Percentiles rank a stretch among this genome's conserved stretches.
Evolutionary conservation across 1,140 invertebrate genomes (phyloP).

Genomic region (Formica selysi): DNA sequence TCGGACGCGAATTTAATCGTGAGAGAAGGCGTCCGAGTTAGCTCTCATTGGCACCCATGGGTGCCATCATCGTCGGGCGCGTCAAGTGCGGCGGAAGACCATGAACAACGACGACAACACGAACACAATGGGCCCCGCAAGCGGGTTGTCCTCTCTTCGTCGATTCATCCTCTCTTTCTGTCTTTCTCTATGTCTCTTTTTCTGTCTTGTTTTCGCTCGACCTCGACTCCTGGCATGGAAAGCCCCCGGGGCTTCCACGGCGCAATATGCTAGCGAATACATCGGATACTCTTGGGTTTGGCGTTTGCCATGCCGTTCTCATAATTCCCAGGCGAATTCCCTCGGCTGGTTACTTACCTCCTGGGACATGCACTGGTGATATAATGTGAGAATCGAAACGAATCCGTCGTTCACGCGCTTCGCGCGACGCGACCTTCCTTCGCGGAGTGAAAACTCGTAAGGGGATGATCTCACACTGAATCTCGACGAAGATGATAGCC

Average conservation of each 20-base stretch:
- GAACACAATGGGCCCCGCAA: constrained; percentile 75
- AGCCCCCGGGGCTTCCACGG: constrained; percentile 78
- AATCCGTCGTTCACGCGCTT: constrained; percentile 55
- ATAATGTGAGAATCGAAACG: constrained; percentile 84
- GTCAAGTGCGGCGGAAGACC: constrained; percentile 67
- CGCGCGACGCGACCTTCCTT: constrained; percentile 4
- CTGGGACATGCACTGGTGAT: constrained; percentile 77
- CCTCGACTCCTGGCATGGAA: constrained; percentile 80
- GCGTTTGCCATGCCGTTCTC: constrained; percentile 80
- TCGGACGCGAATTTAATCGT: constrained; percentile 35
- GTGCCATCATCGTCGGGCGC: constrained; percentile 69
- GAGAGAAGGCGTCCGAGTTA: constrained; percentile 34
- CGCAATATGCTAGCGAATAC: constrained; percentile 83
- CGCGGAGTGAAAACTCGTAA: not conserved
- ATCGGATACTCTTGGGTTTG: constrained; percentile 81
- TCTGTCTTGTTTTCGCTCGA: constrained; percentile 24
- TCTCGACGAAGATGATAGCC: not conserved
- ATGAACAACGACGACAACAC: constrained; percentile 63
- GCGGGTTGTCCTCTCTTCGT: constrained; percentile 13
- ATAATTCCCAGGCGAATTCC: constrained; percentile 80
- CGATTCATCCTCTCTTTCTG: not conserved
- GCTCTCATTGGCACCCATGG: constrained; percentile 61
- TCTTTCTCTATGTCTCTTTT: not conserved
- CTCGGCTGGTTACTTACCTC: constrained; percentile 76
- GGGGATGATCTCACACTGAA: not conserved